Base-by-base conservation (phyloP, 2,888 invertebrate species). In the Melanchra persicariae region DNA sequence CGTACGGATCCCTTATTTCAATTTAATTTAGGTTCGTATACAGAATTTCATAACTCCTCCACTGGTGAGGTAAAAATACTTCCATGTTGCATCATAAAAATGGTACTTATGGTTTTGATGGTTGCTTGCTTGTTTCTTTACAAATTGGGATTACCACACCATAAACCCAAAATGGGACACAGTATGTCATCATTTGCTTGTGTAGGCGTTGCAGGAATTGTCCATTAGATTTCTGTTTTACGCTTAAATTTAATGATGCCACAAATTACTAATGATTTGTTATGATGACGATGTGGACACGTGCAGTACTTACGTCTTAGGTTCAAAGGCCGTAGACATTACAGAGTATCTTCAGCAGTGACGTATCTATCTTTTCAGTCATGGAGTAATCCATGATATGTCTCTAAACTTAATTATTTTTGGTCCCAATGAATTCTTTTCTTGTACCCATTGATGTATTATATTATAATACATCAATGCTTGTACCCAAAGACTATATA, bases 281-380 rank as follows among this genome's bases (percentile, higher is more conserved):
- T 79, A 55, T 79, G 55, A 51, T 76, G 19, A 24, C 1, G n/a
- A n/a, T n/a, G n/a, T n/a, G n/a, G 19, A 26, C 60, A 64, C 49
- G 73, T 52, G 79, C 47, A 62, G 24, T 57, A 57, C 22, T 49
- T 60, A 77, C n/a, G 47, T 51, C 12, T 59, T 19, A 70, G 10
- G 34, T n/a, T 72, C 47, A 63, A 43, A 79, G 62, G 62, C n/a
- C 43, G 47, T 34, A 19, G 10, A 4, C 24, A 59, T 73, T 54
- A 55, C 4, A 60, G 60, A 37, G 45, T 17, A 47, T 59, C 24
- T 37, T 37, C 40, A 77, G 26, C n/a, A 19, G 12, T 34, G 57
- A 43, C 40, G 24, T 57, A 37, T 57, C n/a, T 26, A 40, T 34
- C 22, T 45, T 10, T 45, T 49, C 19, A 19, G 26, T 51, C 17